Percentiles rank a stretch among this genome's conserved stretches.
Evolutionary conservation across 2,113 vertebrate genomes (phyloP).

Genomic region (Heterotilapia buettikoferi): DNA sequence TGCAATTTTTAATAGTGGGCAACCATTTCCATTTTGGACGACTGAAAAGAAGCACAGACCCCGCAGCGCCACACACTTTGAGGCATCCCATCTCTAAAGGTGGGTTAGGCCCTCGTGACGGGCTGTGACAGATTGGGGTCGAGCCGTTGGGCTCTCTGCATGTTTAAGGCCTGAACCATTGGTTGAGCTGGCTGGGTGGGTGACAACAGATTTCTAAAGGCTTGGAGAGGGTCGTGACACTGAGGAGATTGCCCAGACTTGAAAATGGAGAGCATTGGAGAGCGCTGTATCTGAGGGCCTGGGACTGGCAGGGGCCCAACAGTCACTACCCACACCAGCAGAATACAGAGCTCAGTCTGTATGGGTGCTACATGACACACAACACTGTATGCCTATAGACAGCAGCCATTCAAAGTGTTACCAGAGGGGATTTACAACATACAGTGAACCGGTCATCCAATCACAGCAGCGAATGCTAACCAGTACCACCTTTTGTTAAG

Average conservation of each 20-base stretch:
- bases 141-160: slow-evolving; percentile 37
- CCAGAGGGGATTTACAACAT: slow-evolving; percentile 51
- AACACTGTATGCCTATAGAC: slow-evolving; percentile 7
- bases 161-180: slow-evolving; percentile 27
- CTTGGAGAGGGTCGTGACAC: slow-evolving; percentile 61
- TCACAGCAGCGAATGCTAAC: slow-evolving; percentile 57
- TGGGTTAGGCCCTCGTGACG: slow-evolving; percentile 54
- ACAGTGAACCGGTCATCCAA: slow-evolving; percentile 21
- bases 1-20: slow-evolving; percentile 12
- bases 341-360: slow-evolving; percentile 34
- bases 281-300: slow-evolving; percentile 27
- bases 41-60: neutral
- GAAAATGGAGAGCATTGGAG: slow-evolving; percentile 18
- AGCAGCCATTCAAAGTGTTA: slow-evolving; percentile 44
- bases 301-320: slow-evolving; percentile 47
- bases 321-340: slow-evolving; percentile 1
- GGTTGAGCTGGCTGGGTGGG: slow-evolving; percentile 36
- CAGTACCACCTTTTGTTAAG: slow-evolving; percentile 48
- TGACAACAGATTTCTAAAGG: slow-evolving; percentile 59
- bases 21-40: neutral
- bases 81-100: slow-evolving; percentile 20
- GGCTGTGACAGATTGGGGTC: slow-evolving; percentile 69
- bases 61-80: slow-evolving; percentile 41
- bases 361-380: slow-evolving; percentile 25
- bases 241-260: slow-evolving; percentile 39